These are phyloP conservation scores for Thysanoteuthis rhombus DNA, from an alignment of 2,888 invertebrate species.

Conservation along the genomic window DNA sequence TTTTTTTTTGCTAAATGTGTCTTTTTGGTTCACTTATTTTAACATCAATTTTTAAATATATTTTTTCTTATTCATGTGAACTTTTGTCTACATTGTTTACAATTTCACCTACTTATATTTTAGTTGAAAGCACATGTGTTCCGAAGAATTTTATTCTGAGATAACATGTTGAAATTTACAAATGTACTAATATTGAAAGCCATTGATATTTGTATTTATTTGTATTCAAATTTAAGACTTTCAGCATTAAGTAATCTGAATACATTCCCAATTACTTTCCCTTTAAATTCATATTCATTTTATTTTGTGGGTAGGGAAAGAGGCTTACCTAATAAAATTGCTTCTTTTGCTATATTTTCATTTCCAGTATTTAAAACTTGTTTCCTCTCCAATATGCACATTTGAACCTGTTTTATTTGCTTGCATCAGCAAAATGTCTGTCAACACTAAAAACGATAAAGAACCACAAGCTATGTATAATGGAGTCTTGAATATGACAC, in stretches of 20 bases:
- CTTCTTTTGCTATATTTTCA: neutral
- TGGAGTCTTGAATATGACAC: neutral
- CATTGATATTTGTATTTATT: too few relatives aligned
- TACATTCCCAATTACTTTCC: neutral
- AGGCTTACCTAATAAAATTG: neutral
- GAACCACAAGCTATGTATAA: neutral
- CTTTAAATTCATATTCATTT: neutral
- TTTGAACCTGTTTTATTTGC: neutral
- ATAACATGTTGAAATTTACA: neutral
- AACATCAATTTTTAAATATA: neutral
- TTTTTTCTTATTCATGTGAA: neutral
- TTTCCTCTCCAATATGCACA: neutral
- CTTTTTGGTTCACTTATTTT: neutral
- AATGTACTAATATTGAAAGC: neutral
- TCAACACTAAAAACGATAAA: neutral
- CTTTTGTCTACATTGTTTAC: neutral
- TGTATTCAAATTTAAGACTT: neutral
- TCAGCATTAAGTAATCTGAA: neutral
- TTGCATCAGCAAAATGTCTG: neutral
- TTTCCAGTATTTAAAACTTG: neutral
- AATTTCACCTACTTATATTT: neutral
- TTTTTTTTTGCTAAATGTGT: too few relatives aligned
- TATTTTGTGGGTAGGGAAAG: slow-evolving; percentile 12
- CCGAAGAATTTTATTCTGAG: neutral
- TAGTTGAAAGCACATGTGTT: neutral